Base-by-base conservation (phyloP, 2,113 vertebrate species). In the Melospiza melodia region DNA sequence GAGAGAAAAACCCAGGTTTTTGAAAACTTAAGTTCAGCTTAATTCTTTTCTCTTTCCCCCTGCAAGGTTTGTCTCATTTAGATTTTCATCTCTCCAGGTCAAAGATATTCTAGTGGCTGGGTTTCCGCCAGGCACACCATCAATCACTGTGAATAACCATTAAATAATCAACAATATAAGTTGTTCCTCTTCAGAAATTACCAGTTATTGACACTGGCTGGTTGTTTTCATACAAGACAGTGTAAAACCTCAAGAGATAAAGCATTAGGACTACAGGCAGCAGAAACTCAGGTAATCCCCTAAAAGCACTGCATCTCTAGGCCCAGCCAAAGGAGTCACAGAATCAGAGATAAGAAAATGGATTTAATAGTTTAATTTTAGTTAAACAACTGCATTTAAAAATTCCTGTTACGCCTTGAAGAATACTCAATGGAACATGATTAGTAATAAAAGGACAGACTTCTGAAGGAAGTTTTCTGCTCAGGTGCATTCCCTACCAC, bases 141-240 rank as follows among this genome's bases (percentile, higher is more conserved):
- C 30, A n/a, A 79, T 9, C n/a, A 49, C 33, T 44, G 39, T 43
- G 39, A 78, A 48, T 11, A 37, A 22, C 37, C 44, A 63, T 21
- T 52, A 90, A 86, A 67, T 46, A 79, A 85, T 22, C 65, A 89
- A 41, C 35, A 67, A 33, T 14, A 35, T 5, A 93, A 93, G 51
- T 37, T 55, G 39, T 12, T 96, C 46, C 68, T 74, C 68, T 95
- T 95, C 93, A 95, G 80, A 97, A 96, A 95, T 65, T 20, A 95
- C 74, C 49, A 87, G 54, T 31, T 76, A 77, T 30, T 48, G 77
- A 96, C 67, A 87, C 37, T 81, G 57, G 30, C 77, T 89, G 73
- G 37, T 23, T 93, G 55, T 54, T 84, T 96, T 92, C 6, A 2
- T 87, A 63, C 65, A 91, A 91, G 69, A 82, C 4, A 85, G n/a